Percentiles rank a stretch among this genome's conserved stretches.
Evolutionary conservation across 2,113 vertebrate genomes (phyloP).

Genomic region (Heterotis niloticus): DNA sequence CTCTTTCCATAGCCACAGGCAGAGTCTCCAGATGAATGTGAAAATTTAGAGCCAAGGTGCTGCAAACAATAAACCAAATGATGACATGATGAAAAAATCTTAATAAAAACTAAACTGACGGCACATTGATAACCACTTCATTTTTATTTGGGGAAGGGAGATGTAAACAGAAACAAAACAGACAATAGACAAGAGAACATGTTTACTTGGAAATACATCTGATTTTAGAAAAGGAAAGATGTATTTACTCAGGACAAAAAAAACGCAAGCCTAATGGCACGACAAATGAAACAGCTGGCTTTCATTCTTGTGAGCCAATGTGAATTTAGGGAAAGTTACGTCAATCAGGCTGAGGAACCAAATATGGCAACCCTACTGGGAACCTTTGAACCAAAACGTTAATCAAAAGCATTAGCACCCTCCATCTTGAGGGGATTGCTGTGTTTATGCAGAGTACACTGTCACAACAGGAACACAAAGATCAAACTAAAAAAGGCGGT

Average conservation of each 20-base stretch:
- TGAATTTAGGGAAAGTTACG: background rate
- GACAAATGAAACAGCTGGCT: background rate
- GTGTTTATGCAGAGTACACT: background rate
- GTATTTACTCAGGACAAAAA: background rate
- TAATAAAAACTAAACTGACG: background rate
- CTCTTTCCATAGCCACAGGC: background rate
- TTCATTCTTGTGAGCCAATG: background rate
- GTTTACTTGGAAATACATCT: background rate
- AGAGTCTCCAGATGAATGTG: background rate
- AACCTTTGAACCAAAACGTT: background rate
- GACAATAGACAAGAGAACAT: background rate
- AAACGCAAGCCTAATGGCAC: background rate
- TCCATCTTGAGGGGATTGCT: background rate
- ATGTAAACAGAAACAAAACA: background rate
- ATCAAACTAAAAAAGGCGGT: background rate
- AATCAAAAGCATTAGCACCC: background rate
- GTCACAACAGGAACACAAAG: constrained; percentile 12
- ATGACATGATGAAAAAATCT: background rate
- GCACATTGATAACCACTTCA: background rate
- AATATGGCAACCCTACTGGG: background rate
- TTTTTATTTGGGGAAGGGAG: background rate
- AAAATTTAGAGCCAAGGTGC: too few species aligned
- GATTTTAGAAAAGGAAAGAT: background rate
- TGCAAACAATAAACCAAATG: background rate
- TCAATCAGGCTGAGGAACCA: background rate